phyloP scores from a whole-genome alignment of 2,797 vertebrate genomes.

The Pseudochirops cupreus region DNA sequence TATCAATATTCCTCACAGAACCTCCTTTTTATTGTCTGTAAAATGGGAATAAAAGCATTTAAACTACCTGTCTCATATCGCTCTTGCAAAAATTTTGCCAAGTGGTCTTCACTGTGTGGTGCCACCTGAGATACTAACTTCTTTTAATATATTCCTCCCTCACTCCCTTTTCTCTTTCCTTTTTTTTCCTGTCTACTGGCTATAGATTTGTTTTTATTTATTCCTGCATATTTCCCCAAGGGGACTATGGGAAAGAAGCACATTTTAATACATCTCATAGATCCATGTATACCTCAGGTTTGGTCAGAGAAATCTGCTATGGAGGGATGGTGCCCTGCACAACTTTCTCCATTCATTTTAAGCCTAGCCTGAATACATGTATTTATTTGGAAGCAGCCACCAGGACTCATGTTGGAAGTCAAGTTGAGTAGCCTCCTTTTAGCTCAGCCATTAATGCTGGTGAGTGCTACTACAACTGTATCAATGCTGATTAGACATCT shows the following conservation, averaged over 20 bases:
- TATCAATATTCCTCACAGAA: not conserved
- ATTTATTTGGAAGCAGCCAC: slow-evolving; percentile 75
- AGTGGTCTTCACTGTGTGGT: not conserved
- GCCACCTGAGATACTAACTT: not conserved
- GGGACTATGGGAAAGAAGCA: not conserved
- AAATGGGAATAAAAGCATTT: not conserved
- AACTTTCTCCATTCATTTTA: not conserved
- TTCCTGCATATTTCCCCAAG: not conserved
- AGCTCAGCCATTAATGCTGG: slow-evolving; percentile 52
- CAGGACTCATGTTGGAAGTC: slow-evolving; percentile 24
- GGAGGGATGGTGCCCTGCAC: not conserved
- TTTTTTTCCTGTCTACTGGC: not conserved
- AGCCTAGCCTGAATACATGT: not conserved
- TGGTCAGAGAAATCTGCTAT: not conserved
- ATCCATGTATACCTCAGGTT: not conserved
- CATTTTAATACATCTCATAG: slow-evolving; percentile 6
- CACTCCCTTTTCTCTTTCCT: not conserved
- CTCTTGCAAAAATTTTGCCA: not conserved
- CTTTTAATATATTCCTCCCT: not conserved
- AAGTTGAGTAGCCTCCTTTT: slow-evolving; percentile 53
- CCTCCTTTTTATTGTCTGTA: not conserved
- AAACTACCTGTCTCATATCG: not conserved
- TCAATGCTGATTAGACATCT: slow-evolving; percentile 55
- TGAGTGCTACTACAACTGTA: not conserved
- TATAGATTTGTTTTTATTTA: not conserved